A percentile compares a stretch with the other conserved stretches of the same genome.
Evolutionary conservation across 2,888 invertebrate species (phyloP).

Genomic region (Acrobasis repandana): DNA sequence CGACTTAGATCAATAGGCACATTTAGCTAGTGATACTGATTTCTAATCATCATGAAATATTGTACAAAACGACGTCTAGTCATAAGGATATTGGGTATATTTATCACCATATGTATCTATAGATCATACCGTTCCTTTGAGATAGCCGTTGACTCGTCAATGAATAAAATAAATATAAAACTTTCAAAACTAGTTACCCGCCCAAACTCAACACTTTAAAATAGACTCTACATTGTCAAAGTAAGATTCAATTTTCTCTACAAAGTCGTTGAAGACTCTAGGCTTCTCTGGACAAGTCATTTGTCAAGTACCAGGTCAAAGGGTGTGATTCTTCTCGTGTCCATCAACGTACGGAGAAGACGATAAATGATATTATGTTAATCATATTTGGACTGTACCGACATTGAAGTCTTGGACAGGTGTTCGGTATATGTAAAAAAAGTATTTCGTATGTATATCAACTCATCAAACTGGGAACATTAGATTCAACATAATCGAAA

Average conservation of each 20-base stretch:
- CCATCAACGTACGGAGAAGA: constrained; percentile 63
- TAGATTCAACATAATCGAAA: too few species aligned
- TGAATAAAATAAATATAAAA: constrained; percentile 20
- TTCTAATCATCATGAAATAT: background rate
- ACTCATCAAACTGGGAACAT: too few species aligned
- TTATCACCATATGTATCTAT: constrained; percentile 11
- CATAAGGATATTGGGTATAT: constrained; percentile 11
- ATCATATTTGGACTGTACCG: constrained; percentile 29
- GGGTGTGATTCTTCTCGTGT: constrained; percentile 64
- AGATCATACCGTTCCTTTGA: constrained; percentile 12
- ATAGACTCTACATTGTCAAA: constrained; percentile 10
- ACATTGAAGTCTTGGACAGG: constrained; percentile 16
- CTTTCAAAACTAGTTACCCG: constrained; percentile 19
- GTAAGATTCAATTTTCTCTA: constrained; percentile 32
- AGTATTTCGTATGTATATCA: background rate
- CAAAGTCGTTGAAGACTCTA: constrained; percentile 36
- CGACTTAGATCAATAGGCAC: too few species aligned
- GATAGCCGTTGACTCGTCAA: constrained; percentile 19
- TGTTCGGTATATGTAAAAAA: constrained; percentile 3
- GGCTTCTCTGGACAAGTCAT: constrained; percentile 46
- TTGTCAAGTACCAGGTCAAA: constrained; percentile 68
- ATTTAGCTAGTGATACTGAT: background rate
- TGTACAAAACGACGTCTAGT: background rate
- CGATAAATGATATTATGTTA: constrained; percentile 63
- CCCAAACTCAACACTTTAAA: background rate